Percentiles rank a stretch among this genome's conserved stretches.
phyloP scores from a whole-genome alignment of 2,797 vertebrate species.

The Halcyon leucocephala region DNA sequence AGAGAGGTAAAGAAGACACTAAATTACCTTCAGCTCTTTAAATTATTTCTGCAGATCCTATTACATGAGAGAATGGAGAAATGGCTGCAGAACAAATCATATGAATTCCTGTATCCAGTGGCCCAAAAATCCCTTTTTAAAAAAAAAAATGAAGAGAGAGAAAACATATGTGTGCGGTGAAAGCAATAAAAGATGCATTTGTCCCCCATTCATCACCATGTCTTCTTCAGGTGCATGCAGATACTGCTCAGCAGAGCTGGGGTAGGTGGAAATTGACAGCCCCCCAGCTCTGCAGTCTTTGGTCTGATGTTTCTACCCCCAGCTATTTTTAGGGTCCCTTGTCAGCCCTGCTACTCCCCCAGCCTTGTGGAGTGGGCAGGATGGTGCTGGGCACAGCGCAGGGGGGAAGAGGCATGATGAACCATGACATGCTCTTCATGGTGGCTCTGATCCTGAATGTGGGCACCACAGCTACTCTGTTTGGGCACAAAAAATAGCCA shows the following conservation, averaged over 20 bases:
- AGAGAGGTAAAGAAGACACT: conserved; percentile 75
- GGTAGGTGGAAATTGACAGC: not conserved
- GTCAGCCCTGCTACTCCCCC: not conserved
- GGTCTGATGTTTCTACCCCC: rapidly evolving
- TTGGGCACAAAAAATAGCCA: not conserved
- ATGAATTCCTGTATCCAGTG: conserved; percentile 86
- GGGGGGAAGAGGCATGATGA: not conserved
- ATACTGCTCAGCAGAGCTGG: not conserved
- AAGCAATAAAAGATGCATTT: conserved; percentile 80
- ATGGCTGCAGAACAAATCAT: conserved; percentile 86
- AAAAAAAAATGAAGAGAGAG: conserved; percentile 21
- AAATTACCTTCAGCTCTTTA: conserved; percentile 89
- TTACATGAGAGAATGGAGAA: conserved; percentile 82
- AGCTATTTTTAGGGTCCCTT: not conserved
- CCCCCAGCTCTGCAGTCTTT: not conserved
- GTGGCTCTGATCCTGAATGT: not conserved
- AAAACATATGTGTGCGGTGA: not conserved
- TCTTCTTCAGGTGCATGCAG: conserved; percentile 61
- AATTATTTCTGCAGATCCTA: conserved; percentile 92
- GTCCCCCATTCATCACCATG: conserved; percentile 73
- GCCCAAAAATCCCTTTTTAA: conserved; percentile 70
- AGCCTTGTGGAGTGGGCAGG: not conserved
- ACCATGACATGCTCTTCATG: rapidly evolving
- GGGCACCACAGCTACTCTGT: not conserved
- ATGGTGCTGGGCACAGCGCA: not conserved